These are phyloP conservation scores for Oceanites oceanicus DNA, from an alignment of 2,113 vertebrate genomes.

Conservation along the genomic window DNA sequence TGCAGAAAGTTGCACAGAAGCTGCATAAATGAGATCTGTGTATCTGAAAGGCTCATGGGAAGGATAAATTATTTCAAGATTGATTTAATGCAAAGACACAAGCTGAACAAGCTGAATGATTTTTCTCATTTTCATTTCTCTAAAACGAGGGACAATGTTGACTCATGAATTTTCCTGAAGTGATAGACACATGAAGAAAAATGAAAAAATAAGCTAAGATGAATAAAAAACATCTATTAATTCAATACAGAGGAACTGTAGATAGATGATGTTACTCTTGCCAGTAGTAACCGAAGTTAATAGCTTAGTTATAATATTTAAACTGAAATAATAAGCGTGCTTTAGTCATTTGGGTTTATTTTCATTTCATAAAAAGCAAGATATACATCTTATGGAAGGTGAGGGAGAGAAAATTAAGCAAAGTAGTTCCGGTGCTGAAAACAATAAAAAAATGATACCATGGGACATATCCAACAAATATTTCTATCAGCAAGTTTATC, in stretches of 20 bases:
- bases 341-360: neutral
- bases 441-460: neutral
- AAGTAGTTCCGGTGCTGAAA: neutral
- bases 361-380: neutral
- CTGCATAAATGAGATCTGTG: neutral
- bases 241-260: neutral
- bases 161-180: neutral
- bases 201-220: neutral
- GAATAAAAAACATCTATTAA: neutral
- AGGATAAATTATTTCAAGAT: slow-evolving; percentile 36
- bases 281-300: neutral
- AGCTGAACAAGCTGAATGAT: slow-evolving; percentile 10
- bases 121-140: slow-evolving; percentile 4
- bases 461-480: neutral
- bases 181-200: neutral
- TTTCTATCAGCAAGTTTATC: neutral
- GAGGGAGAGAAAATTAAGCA: neutral
- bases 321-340: neutral
- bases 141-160: neutral
- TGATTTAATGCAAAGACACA: slow-evolving; percentile 37
- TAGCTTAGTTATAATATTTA: neutral
- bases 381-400: neutral
- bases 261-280: neutral
- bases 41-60: neutral
- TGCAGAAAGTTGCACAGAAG: neutral